These are phyloP conservation scores for Haliaeetus leucogaster DNA, from an alignment of 2,113 vertebrate genomes.

Conservation along the genomic window DNA sequence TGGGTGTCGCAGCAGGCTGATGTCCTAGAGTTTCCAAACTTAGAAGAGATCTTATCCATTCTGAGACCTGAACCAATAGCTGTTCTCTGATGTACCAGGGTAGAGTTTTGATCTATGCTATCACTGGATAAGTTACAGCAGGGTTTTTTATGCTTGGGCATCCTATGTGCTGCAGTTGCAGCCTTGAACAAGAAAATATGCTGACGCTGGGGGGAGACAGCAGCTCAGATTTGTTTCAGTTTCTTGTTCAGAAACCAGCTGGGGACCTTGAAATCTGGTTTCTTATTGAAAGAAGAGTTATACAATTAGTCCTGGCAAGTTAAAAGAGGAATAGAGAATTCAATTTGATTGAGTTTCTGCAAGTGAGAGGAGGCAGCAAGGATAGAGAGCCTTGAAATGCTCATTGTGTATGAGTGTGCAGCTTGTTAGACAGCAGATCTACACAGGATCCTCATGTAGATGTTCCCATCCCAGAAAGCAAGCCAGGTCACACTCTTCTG, in stretches of 20 bases:
- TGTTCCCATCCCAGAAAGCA: not conserved
- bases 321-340: not conserved
- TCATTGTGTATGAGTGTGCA: not conserved
- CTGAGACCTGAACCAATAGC: not conserved
- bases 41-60: not conserved
- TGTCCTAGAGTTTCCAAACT: not conserved
- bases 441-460: not conserved
- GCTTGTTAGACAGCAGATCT: not conserved
- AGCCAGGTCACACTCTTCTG: not conserved
- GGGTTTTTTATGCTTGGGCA: not conserved
- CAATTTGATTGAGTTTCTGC: not conserved
- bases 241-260: not conserved
- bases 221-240: constrained; percentile 13
- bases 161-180: not conserved
- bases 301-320: not conserved
- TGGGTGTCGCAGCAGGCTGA: not conserved
- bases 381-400: not conserved
- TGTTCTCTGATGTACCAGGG: not conserved
- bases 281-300: not conserved
- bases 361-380: not conserved
- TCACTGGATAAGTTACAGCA: not conserved
- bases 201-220: constrained; percentile 55
- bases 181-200: not conserved
- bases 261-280: not conserved
- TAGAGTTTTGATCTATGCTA: not conserved